These are phyloP conservation scores for Elanus axillaris DNA, from an alignment of 2,113 vertebrate genomes.

Conservation along the genomic window DNA sequence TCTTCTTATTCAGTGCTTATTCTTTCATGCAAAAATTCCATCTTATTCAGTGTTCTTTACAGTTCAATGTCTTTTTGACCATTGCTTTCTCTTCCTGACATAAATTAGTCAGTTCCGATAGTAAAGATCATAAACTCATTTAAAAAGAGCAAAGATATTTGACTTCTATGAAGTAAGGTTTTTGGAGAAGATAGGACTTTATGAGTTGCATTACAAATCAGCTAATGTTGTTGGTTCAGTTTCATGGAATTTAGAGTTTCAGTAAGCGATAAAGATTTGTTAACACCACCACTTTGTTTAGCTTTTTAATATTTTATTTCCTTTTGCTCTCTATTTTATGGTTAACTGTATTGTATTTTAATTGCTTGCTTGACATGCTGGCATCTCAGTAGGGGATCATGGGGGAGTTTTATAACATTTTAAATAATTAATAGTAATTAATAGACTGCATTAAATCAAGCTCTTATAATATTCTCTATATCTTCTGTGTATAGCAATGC, in stretches of 20 bases:
- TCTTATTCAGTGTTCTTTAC: background rate
- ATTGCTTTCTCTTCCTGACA: background rate
- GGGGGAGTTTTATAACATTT: background rate
- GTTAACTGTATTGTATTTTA: conserved; percentile 38
- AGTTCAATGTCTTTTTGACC: background rate
- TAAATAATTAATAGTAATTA: conserved; percentile 62
- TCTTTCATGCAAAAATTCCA: background rate
- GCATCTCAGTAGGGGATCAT: background rate
- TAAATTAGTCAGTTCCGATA: background rate
- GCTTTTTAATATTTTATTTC: conserved; percentile 44
- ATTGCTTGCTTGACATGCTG: background rate
- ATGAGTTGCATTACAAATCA: background rate
- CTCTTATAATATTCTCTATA: background rate
- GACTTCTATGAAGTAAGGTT: background rate
- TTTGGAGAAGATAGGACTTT: background rate
- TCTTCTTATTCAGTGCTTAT: background rate
- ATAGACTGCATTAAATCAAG: conserved; percentile 33
- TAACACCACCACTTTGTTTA: background rate
- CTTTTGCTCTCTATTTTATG: conserved; percentile 3
- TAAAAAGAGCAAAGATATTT: background rate
- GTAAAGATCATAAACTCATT: background rate
- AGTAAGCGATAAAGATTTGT: background rate
- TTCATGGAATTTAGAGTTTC: background rate
- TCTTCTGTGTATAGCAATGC: background rate
- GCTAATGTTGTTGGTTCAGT: background rate